Percentiles rank a stretch among this genome's conserved stretches.
Conservation (phyloP, 2,797 vertebrate species). For the Varecia variegata region DNA sequence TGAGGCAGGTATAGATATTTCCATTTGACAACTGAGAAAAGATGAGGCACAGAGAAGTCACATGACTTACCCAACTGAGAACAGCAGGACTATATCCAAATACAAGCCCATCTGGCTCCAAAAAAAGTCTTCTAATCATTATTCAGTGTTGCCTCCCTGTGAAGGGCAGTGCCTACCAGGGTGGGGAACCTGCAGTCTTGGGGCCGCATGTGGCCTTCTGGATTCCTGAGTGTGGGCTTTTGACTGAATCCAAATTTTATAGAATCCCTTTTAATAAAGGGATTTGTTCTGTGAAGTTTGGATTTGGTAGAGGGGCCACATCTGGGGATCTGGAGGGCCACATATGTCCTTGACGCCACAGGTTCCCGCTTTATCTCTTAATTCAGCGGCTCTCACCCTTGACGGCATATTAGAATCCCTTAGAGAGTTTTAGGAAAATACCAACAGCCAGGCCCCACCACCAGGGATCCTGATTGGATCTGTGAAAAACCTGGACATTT, state of each 20-base stretch:
- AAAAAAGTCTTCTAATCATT: not conserved
- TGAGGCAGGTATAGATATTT: not conserved
- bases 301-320: not conserved
- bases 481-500: not conserved
- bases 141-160: not conserved
- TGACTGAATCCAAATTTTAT: not conserved
- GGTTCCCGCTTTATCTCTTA: not conserved
- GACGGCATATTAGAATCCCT: not conserved
- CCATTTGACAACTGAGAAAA: not conserved
- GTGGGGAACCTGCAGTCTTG: not conserved
- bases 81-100: not conserved
- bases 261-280: not conserved
- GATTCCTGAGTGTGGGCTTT: not conserved
- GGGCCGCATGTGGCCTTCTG: not conserved
- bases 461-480: not conserved
- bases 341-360: not conserved
- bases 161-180: not conserved
- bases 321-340: not conserved
- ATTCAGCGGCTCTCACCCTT: not conserved
- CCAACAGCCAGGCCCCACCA: not conserved
- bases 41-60: not conserved
- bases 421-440: not conserved
- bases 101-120: not conserved
- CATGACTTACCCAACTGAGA: not conserved
- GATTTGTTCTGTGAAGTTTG: not conserved